These are phyloP conservation scores for Arizona elegans DNA, from an alignment of 2,113 vertebrate species.

Conservation along the genomic window DNA sequence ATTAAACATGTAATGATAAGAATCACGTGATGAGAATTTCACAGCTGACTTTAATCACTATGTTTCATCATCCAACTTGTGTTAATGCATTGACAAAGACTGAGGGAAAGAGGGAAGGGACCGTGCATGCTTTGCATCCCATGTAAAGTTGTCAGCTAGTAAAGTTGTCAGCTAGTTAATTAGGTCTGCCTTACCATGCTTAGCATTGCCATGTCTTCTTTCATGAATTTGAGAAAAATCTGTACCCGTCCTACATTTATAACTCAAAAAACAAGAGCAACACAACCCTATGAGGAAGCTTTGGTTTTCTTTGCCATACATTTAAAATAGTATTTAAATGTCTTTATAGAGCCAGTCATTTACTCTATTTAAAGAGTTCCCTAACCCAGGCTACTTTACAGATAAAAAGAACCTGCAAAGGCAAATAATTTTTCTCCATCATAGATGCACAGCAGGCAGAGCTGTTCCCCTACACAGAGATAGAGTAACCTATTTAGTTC, in stretches of 20 bases:
- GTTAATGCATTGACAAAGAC: background rate
- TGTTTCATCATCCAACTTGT: background rate
- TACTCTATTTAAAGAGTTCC: background rate
- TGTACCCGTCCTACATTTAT: background rate
- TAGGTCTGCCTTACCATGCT: background rate
- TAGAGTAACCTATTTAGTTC: background rate
- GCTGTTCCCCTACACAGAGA: background rate
- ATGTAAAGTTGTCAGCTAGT: background rate
- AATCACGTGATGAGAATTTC: conserved; percentile 14
- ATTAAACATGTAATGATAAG: conserved; percentile 19
- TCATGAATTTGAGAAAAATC: background rate
- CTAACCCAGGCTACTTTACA: background rate
- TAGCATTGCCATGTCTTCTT: background rate
- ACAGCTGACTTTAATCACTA: conserved; percentile 19
- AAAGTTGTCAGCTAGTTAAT: background rate
- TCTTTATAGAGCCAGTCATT: background rate
- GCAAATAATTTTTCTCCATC: background rate
- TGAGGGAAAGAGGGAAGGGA: background rate
- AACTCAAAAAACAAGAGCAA: background rate
- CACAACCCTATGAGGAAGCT: background rate
- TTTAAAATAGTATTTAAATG: background rate
- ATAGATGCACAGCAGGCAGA: background rate
- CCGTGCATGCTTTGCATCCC: background rate
- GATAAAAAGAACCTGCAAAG: background rate
- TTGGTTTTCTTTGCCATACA: background rate